Conservation (phyloP, 2,888 invertebrate genomes). For the Baccha elongata region DNA sequence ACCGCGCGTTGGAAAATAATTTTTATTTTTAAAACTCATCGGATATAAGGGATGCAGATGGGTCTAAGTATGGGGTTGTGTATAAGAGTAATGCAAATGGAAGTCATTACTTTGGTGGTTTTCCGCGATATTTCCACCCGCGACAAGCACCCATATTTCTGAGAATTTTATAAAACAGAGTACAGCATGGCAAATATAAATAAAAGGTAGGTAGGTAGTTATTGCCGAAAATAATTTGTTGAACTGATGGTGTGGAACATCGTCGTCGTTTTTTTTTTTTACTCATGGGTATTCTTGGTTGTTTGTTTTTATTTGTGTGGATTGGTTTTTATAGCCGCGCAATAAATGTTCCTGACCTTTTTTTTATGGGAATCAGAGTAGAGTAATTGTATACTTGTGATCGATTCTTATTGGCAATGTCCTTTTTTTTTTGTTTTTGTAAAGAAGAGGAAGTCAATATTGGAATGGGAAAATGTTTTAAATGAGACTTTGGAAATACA, state of each 20-base stretch:
- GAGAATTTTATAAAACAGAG: constrained; percentile 4
- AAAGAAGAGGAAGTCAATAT: constrained; percentile 43
- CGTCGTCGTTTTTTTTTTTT: background rate
- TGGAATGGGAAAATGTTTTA: constrained; percentile 42
- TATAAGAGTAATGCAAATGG: constrained; percentile 57
- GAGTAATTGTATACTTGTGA: constrained; percentile 42
- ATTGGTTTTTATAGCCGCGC: constrained; percentile 62
- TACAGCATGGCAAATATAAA: constrained; percentile 40
- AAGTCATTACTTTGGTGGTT: constrained; percentile 63
- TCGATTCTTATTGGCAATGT: constrained; percentile 54
- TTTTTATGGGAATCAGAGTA: constrained; percentile 12
- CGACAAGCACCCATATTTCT: background rate
- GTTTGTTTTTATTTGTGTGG: constrained; percentile 35
- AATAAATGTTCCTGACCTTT: constrained; percentile 71
- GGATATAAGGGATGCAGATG: constrained; percentile 44
- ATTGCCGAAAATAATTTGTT: constrained; percentile 55
- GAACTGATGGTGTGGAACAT: constrained; percentile 37
- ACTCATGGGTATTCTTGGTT: background rate
- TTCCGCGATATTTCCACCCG: constrained; percentile 29
- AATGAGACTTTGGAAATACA: constrained; percentile 38
- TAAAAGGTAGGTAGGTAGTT: constrained; percentile 46
- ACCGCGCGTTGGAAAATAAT: constrained; percentile 34
- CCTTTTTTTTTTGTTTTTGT: background rate
- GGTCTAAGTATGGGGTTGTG: background rate
- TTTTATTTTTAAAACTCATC: constrained; percentile 43